Percentiles rank a stretch among this genome's conserved stretches.
phyloP scores from a whole-genome alignment of 2,797 vertebrate species.

The Protonibea diacanthus region DNA sequence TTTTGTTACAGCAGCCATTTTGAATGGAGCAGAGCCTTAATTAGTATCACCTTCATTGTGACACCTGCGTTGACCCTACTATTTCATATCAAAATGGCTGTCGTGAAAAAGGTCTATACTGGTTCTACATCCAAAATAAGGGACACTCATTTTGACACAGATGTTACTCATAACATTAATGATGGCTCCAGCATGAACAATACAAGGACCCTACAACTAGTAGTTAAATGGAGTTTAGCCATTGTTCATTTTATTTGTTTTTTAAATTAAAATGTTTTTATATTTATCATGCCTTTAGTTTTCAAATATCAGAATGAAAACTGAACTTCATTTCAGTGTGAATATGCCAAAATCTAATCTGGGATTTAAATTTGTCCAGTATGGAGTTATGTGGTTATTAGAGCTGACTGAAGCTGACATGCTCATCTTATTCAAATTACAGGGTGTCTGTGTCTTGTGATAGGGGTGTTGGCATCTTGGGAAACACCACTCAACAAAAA shows the following conservation, averaged over 20 bases:
- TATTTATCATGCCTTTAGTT: neutral
- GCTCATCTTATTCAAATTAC: slow-evolving; percentile 10
- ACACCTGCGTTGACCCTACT: no score
- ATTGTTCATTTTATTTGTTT: neutral
- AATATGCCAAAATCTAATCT: neutral
- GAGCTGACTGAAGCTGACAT: neutral
- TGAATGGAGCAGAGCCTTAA: no score
- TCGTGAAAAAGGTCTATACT: no score
- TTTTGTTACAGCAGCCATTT: no score
- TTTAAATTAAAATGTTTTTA: neutral
- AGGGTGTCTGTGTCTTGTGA: slow-evolving; percentile 1
- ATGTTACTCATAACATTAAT: neutral
- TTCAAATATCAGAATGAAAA: neutral
- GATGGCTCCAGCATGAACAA: neutral
- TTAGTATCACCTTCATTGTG: no score
- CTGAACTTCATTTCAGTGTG: neutral
- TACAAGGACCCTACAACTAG: neutral
- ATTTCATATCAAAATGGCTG: no score
- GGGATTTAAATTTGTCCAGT: no score
- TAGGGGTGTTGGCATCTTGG: neutral
- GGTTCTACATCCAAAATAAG: no score
- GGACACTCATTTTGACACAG: neutral
- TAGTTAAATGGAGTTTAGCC: neutral
- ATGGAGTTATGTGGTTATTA: neutral
- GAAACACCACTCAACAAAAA: slow-evolving; percentile 23